Evolutionary conservation across 1,140 invertebrate species (phyloP).

Genomic region (Tetramorium parvispinum): DNA sequence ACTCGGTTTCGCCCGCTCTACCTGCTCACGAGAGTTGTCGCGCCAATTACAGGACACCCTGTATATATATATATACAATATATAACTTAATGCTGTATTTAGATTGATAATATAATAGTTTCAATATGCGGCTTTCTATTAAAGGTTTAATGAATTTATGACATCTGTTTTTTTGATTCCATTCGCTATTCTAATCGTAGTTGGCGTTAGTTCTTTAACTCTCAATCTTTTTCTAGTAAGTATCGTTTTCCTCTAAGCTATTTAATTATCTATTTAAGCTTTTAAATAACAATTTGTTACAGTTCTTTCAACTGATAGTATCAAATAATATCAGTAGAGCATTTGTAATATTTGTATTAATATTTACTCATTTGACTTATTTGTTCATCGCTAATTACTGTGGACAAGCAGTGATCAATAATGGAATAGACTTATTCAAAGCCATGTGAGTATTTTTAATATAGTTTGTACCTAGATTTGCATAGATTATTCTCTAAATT

Average conservation of each 20-base stretch:
- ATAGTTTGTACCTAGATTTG: neutral
- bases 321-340: neutral
- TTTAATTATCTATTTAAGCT: neutral
- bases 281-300: neutral
- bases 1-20: no score
- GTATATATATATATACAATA: no score
- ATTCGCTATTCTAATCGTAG: conserved; percentile 1
- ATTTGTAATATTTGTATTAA: neutral
- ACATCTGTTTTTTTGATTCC: neutral
- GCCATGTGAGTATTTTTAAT: conserved; percentile 22
- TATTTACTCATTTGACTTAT: neutral
- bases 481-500: neutral
- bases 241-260: neutral
- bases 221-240: conserved; percentile 37
- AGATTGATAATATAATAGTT: neutral
- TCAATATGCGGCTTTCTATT: neutral
- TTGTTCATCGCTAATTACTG: conserved; percentile 5
- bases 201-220: conserved; percentile 30
- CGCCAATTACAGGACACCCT: no score
- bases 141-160: conserved; percentile 23
- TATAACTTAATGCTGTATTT: neutral
- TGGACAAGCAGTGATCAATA: conserved; percentile 1
- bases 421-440: neutral
- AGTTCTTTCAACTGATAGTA: neutral
- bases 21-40: no score